Base-by-base conservation (phyloP, 1,140 invertebrate species). In the Heterodera carotae region DNA sequence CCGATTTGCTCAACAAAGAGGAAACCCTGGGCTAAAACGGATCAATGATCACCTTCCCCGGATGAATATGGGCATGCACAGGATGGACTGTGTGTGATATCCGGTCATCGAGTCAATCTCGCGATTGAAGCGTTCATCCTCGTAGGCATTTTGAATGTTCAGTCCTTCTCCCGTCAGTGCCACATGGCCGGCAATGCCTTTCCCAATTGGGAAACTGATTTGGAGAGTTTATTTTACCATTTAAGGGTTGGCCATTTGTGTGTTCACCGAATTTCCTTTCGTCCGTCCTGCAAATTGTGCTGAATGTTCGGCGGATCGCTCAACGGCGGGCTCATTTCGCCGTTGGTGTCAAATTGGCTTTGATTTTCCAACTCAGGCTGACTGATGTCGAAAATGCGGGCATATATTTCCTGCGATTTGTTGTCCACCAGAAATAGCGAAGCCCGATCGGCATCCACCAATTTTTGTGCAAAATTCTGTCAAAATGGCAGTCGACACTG, bases 91-190 rank as follows among this genome's bases (percentile, higher is more conserved):
- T 5, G 93, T 94, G 78, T 90, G 91, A 84, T 93, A 94, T 8
- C 92, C 93, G 10, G 93, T 93, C 25, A 91, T 84, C 83, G 92
- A 91, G 87, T 94, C 93, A 0, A 93, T 90, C 27, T 92, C 90
- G 29, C 92, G 91, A 89, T 98, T 96, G 89, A 98, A 98, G 76
- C 94, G 91, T 34, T 92, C 89, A 88, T 98, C 96, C 75, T 92
- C 91, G 85, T 97, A 97, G 18, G 94, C 95, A 89, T 96, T 93
- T 31, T 70, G 75, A 56, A 88, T 87, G 78, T 87, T 88, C 25
- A 94, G 89, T 2, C 94, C 93, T 90, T 96, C 93, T 76, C 95
- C 95, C 33, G 94, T 96, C n/a, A 94, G 94, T 39, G 95, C 95
- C 29, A 97, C 95, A 88, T 94, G 93, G 64, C 95, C 94, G 12